phyloP scores from a whole-genome alignment of 1,140 invertebrate species.

The Pseudomyrmex pallidus region DNA sequence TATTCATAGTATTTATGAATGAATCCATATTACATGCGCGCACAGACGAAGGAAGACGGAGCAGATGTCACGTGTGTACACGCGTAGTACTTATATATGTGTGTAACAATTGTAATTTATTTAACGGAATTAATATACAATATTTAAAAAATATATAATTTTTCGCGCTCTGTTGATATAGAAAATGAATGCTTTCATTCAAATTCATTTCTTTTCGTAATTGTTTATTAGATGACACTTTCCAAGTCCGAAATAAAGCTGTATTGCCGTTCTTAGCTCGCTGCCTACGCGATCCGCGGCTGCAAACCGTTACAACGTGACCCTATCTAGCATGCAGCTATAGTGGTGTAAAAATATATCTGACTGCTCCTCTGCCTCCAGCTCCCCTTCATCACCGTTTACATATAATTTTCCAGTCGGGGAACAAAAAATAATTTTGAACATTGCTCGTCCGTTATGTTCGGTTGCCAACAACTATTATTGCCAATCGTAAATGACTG shows the following conservation, averaged over 20 bases:
- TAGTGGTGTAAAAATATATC: slow-evolving; percentile 68
- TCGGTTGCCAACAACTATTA: neutral
- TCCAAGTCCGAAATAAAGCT: slow-evolving; percentile 38
- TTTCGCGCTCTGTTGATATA: neutral
- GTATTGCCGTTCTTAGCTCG: slow-evolving; percentile 66
- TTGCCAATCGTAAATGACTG: neutral
- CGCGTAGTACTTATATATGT: neutral
- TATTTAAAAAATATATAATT: neutral
- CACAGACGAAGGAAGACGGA: neutral
- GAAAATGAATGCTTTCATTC: no score
- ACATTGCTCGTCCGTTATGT: neutral
- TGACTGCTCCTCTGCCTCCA: slow-evolving; percentile 21
- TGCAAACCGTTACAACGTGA: slow-evolving; percentile 66
- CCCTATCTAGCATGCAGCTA: slow-evolving; percentile 58
- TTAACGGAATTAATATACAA: neutral
- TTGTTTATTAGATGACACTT: slow-evolving; percentile 16
- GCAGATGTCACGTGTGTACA: neutral
- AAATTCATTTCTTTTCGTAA: neutral
- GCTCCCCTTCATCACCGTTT: slow-evolving; percentile 37
- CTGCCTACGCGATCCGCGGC: slow-evolving; percentile 55
- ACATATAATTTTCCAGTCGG: slow-evolving; percentile 22
- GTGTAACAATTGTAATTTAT: neutral
- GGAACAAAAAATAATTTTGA: slow-evolving; percentile 26
- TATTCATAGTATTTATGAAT: slow-evolving; percentile 21
- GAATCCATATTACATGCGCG: neutral